Evolutionary conservation across 1,140 invertebrate genomes (phyloP), one percentile per base, ranked within the genome.

Genomic region (Brachionus plicatilis): DNA sequence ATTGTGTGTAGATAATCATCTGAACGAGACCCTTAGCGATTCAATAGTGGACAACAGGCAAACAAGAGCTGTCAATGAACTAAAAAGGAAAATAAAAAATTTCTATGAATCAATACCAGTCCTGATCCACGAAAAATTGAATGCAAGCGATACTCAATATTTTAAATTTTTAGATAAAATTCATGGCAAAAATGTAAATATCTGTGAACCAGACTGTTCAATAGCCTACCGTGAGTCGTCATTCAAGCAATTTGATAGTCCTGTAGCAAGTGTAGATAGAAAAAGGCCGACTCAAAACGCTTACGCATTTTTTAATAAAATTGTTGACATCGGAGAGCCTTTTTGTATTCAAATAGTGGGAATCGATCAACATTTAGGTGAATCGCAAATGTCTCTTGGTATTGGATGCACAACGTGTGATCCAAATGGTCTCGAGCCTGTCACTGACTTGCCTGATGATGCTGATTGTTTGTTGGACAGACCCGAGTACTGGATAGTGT

Each of bases 401-500:
- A 82, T 82, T 17, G 79, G 79, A 37, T 82, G 79, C 20, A 99
- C 96, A 1, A 95, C 95, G 0, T 97, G 95, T 89, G 94, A 98
- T 88, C 96, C 96, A 0, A 90, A 92, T 0, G 92, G 91, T 8
- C 87, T 98, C 8, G 87, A 85, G 47, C 91, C 92, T 47, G 89
- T 92, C 0, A 90, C 91, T 12, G 94, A 95, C 86, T 90, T 98
- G 8, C 97, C 97, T 0, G 95, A 97, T 86, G 96, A 98, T 90
- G 94, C 95, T 0, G 95, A 98, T 87, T 92, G 94, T 29, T 90
- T 99, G 0, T 88, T 98, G 2, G 96, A 99, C 88, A 91, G 96
- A n/a, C 94, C 94, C 0, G 96, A 99, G 87, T 98, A 98, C 88
- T 98, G 96, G 96, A 95, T 98, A 1, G 94, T 98, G 0, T 94